Conservation (phyloP, 2,113 vertebrate species). For the Puma concolor region DNA sequence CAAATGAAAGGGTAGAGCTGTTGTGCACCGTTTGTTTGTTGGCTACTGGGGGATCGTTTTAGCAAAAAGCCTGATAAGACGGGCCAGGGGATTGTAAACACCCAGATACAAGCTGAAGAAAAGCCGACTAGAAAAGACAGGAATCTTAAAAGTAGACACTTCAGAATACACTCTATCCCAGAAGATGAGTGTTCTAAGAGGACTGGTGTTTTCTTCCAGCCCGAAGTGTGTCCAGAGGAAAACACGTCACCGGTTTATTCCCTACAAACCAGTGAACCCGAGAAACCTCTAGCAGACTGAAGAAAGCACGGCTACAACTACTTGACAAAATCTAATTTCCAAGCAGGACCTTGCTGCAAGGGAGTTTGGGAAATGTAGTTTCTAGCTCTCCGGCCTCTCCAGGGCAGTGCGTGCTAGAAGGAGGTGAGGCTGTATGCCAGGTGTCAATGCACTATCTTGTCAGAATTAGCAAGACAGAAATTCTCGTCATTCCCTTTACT, state of each 20-base stretch:
- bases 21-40: not conserved
- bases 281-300: not conserved
- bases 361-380: not conserved
- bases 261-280: not conserved
- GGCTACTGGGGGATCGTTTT: slow-evolving; percentile 11
- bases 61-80: slow-evolving; percentile 36
- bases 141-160: slow-evolving; percentile 29
- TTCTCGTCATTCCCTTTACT: not conserved
- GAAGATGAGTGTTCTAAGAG: not conserved
- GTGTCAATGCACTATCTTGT: not conserved
- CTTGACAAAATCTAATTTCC: slow-evolving; percentile 33
- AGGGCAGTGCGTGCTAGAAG: not conserved
- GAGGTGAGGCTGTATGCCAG: not conserved
- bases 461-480: slow-evolving; percentile 19
- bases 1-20: not conserved
- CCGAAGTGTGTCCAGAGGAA: not conserved
- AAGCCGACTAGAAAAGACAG: not conserved
- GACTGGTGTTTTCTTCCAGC: not conserved
- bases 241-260: not conserved
- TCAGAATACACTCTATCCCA: not conserved
- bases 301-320: not conserved
- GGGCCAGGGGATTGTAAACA: not conserved
- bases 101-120: not conserved
- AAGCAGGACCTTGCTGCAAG: slow-evolving; percentile 38
- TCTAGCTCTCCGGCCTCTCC: not conserved